Evolutionary conservation across 2,113 vertebrate species (phyloP).

Genomic region (Menura novaehollandiae): DNA sequence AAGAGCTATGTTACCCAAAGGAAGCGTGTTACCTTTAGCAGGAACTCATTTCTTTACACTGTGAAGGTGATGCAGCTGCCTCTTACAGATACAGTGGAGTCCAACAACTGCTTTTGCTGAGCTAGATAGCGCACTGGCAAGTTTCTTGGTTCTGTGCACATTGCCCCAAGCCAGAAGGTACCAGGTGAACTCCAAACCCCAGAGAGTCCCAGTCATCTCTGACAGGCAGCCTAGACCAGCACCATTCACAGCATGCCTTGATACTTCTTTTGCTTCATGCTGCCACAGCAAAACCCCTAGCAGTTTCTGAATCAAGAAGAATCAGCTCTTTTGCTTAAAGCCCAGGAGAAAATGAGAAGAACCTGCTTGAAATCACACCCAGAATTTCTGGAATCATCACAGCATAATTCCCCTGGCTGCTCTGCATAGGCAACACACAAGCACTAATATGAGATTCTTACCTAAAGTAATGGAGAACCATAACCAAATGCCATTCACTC

Average conservation of each 20-base stretch:
- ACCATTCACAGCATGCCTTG: background rate
- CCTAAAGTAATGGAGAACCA: background rate
- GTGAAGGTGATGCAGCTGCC: background rate
- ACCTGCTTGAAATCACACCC: background rate
- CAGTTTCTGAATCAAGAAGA: background rate
- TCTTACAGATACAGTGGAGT: accelerated
- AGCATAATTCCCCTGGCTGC: background rate
- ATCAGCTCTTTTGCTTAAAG: background rate
- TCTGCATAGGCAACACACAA: background rate
- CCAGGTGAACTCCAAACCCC: background rate
- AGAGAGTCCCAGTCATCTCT: background rate
- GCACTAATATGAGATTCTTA: background rate
- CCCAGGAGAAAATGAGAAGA: background rate
- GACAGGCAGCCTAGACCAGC: background rate
- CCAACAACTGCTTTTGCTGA: background rate
- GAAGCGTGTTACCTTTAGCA: accelerated
- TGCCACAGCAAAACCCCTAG: background rate
- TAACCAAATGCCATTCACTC: background rate
- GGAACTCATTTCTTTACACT: background rate
- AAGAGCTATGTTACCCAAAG: background rate
- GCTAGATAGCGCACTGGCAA: accelerated
- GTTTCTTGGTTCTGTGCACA: accelerated
- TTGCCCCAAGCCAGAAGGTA: background rate
- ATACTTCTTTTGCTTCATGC: background rate
- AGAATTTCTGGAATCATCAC: background rate